phyloP scores from a whole-genome alignment of 2,797 vertebrate genomes.

The Girardinus metallicus region DNA sequence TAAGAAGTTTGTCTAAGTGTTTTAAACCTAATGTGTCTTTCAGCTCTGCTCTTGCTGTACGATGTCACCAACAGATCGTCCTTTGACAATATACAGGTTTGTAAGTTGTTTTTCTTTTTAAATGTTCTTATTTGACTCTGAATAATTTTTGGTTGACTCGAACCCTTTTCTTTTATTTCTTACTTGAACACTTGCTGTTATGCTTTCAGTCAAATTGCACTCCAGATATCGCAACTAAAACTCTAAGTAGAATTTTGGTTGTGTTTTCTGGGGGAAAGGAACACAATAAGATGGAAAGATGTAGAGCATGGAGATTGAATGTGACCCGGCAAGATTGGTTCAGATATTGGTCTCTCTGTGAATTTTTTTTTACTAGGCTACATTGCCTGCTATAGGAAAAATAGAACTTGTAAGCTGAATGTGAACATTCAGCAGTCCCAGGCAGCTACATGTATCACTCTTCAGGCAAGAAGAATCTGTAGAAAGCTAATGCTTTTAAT shows the following conservation, averaged over 20 bases:
- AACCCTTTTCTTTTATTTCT: not conserved
- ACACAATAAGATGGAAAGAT: not conserved
- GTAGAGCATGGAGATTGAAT: not conserved
- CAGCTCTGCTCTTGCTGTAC: conserved; percentile 91
- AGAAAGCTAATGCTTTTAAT: not conserved
- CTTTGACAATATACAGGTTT: conserved; percentile 91
- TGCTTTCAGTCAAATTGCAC: not conserved
- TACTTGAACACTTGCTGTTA: not conserved
- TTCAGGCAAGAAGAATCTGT: not conserved
- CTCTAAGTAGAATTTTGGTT: not conserved
- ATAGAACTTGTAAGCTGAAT: not conserved
- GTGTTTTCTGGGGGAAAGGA: not conserved
- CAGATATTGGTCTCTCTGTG: not conserved
- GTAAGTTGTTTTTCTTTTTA: conserved; percentile 15
- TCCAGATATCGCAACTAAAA: not conserved
- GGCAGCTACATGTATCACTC: not conserved
- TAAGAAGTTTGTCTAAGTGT: not conserved
- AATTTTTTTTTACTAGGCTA: not conserved
- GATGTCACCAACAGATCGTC: conserved; percentile 93
- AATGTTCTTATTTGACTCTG: not conserved
- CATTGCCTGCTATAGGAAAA: not conserved
- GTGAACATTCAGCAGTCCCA: not conserved
- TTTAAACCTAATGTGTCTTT: conserved; percentile 21
- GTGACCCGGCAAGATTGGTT: not conserved
- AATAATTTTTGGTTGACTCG: not conserved